Percentiles rank a stretch among this genome's conserved stretches.
Conservation (phyloP, 1,140 invertebrate species). For the Dinoponera quadriceps region DNA sequence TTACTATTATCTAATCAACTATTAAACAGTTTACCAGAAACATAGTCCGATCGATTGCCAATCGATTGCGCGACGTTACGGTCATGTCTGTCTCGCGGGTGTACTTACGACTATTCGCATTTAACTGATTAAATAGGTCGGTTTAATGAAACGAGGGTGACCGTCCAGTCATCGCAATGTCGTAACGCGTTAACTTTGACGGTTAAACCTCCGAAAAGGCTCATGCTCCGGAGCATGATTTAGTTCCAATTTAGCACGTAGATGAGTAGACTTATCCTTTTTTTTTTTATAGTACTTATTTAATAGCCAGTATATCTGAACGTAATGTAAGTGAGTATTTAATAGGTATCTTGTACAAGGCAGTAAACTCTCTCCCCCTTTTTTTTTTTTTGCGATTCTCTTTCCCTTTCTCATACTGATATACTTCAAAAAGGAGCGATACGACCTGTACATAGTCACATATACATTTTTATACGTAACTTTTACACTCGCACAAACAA, state of each 20-base stretch:
- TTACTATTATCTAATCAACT: conserved; percentile 77
- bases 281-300: conserved; percentile 23
- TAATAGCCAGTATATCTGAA: neutral
- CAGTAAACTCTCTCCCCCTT: neutral
- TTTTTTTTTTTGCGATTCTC: neutral
- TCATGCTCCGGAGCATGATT: neutral
- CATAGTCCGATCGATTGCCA: neutral
- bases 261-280: neutral
- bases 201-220: neutral
- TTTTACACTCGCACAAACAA: neutral
- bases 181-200: conserved; percentile 1
- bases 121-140: neutral
- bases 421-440: neutral
- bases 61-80: conserved; percentile 2
- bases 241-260: neutral
- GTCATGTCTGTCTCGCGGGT: neutral
- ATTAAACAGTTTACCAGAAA: conserved; percentile 63
- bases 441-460: neutral
- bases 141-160: neutral
- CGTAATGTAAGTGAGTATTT: neutral
- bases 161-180: neutral
- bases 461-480: conserved; percentile 12
- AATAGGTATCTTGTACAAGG: neutral
- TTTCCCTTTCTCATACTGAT: neutral
- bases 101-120: conserved; percentile 1